These are phyloP conservation scores for Papilio polyxenes DNA, from an alignment of 1,140 invertebrate species.

Conservation along the genomic window DNA sequence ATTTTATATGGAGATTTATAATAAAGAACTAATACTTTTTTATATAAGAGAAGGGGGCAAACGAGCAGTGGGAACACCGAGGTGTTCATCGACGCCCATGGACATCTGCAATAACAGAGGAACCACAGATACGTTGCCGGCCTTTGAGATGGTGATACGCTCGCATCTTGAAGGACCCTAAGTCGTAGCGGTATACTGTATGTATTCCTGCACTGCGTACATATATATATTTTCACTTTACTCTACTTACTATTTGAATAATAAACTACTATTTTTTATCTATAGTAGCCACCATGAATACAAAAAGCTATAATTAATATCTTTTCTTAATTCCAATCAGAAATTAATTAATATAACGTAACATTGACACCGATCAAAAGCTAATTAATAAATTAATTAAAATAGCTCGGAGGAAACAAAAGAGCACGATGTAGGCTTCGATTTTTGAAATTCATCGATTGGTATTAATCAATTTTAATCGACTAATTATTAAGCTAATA, in stretches of 20 bases:
- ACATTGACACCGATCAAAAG: background rate
- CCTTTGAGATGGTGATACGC: no score
- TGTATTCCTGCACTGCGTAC: background rate
- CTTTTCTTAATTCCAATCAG: background rate
- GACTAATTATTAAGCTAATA: background rate
- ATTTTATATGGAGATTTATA: background rate
- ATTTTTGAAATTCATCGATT: background rate
- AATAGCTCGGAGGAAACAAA: conserved; percentile 1
- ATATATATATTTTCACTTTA: background rate
- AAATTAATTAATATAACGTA: background rate
- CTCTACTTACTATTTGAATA: no score
- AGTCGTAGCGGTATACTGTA: no score
- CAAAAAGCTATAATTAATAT: background rate
- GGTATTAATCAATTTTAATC: background rate
- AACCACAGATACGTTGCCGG: no score
- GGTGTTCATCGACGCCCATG: no score
- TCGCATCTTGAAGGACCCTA: no score
- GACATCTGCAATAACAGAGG: no score
- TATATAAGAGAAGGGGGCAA: no score
- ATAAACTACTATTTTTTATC: background rate
- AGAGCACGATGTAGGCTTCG: background rate
- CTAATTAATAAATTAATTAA: background rate
- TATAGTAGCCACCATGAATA: background rate
- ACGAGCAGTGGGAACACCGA: no score
- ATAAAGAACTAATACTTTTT: background rate